These are phyloP conservation scores for Caenorhabditis sp. DNA, from an alignment of 2,888 invertebrate species.

Conservation along the genomic window DNA sequence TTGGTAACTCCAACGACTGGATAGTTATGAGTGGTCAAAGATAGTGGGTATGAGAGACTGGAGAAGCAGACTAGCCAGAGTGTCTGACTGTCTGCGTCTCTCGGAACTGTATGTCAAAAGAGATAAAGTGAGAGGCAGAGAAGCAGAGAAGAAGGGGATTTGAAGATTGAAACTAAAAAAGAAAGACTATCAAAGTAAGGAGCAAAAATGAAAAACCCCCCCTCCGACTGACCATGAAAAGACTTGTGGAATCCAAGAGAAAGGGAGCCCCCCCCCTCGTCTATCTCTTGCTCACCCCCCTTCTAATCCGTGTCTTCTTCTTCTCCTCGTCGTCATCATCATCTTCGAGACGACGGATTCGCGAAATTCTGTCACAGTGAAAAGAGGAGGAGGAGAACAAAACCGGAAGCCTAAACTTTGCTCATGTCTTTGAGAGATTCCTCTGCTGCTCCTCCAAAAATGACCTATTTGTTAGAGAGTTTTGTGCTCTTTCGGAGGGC, in stretches of 20 bases:
- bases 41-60: too few species aligned
- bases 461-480: slow-evolving; percentile 48
- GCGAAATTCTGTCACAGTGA: background rate
- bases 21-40: too few species aligned
- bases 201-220: slow-evolving; percentile 8
- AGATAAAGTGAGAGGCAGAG: too few species aligned
- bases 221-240: slow-evolving; percentile 10
- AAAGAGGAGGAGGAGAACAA: slow-evolving; percentile 7
- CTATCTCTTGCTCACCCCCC: slow-evolving; percentile 12
- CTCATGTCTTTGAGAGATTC: slow-evolving; percentile 17
- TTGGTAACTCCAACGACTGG: too few species aligned
- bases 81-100: too few species aligned
- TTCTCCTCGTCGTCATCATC: slow-evolving; percentile 43
- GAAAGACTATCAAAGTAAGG: slow-evolving; percentile 8
- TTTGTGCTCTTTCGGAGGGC: background rate
- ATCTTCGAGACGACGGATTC: slow-evolving; percentile 7
- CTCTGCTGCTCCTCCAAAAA: background rate
- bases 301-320: slow-evolving; percentile 52
- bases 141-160: background rate
- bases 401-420: slow-evolving; percentile 61
- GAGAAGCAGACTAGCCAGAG: too few species aligned
- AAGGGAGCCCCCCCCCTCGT: background rate
- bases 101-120: too few species aligned
- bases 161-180: background rate
- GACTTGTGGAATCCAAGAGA: slow-evolving; percentile 6